Percentiles rank a stretch among this genome's conserved stretches.
Conservation (phyloP, 2,797 vertebrate species). For the Urophycis tenuis region DNA sequence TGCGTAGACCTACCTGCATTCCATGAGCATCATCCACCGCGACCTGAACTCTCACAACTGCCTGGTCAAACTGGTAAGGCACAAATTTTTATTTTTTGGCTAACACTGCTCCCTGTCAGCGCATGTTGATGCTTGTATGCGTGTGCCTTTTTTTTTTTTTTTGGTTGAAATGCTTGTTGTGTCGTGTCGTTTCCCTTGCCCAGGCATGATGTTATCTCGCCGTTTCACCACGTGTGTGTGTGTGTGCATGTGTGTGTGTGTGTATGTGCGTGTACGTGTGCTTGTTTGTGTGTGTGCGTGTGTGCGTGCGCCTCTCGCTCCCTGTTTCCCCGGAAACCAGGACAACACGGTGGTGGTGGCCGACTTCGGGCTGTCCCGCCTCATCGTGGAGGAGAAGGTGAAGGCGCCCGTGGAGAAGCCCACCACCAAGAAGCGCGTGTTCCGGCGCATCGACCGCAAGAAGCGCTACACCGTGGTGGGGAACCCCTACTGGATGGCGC, state of each 20-base stretch:
- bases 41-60: constrained; percentile 96
- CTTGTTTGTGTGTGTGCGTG: no score
- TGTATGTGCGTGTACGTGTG: no score
- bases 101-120: not conserved
- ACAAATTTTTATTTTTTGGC: not conserved
- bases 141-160: not conserved
- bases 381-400: constrained; percentile 85
- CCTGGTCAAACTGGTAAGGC: constrained; percentile 88
- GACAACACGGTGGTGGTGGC: constrained; percentile 93
- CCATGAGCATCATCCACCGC: constrained; percentile 94
- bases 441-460: constrained; percentile 81
- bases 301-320: not conserved
- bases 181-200: no score
- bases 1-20: constrained; percentile 85
- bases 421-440: constrained; percentile 77
- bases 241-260: no score
- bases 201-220: no score
- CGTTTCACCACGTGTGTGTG: no score
- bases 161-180: no score
- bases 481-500: constrained; percentile 97
- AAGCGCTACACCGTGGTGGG: constrained; percentile 93
- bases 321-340: constrained; percentile 50
- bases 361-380: constrained; percentile 87
- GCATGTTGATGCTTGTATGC: not conserved
- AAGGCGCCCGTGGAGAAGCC: constrained; percentile 77